Percentiles rank a stretch among this genome's conserved stretches.
phyloP scores from a whole-genome alignment of 2,888 invertebrate species.

The Acanthosepion lycidas region DNA sequence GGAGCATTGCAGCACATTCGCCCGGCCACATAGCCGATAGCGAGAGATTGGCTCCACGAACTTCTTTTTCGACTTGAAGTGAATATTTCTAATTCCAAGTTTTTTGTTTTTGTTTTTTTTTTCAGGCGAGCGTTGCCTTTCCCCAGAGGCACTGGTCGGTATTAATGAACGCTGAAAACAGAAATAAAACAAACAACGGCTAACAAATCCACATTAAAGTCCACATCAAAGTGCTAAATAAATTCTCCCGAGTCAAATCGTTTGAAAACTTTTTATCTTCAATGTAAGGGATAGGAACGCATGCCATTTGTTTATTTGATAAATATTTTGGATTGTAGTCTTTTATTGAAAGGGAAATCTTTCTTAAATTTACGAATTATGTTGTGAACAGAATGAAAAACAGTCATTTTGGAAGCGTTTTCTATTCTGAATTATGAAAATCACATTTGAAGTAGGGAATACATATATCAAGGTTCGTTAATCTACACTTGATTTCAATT shows the following conservation, averaged over 20 bases:
- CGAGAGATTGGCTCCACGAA: conserved; percentile 33
- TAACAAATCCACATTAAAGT: neutral
- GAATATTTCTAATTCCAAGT: neutral
- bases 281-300: too few species aligned
- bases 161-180: neutral
- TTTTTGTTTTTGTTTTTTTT: neutral
- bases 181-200: neutral
- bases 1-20: neutral
- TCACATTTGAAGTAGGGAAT: too few species aligned
- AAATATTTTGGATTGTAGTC: too few species aligned
- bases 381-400: too few species aligned
- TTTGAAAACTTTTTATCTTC: too few species aligned
- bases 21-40: neutral
- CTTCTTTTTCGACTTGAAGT: neutral
- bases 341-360: too few species aligned
- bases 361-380: too few species aligned
- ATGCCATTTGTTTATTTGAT: too few species aligned
- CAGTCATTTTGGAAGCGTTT: too few species aligned
- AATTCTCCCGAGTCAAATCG: neutral
- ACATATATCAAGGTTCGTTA: too few species aligned
- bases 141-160: neutral
- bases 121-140: neutral
- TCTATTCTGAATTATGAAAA: too few species aligned
- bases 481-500: too few species aligned
- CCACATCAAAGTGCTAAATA: conserved; percentile 4